Percentiles rank a stretch among this genome's conserved stretches.
These are phyloP conservation scores for Tetraneura akinire DNA, from an alignment of 1,140 invertebrate genomes.

Conservation along the genomic window DNA sequence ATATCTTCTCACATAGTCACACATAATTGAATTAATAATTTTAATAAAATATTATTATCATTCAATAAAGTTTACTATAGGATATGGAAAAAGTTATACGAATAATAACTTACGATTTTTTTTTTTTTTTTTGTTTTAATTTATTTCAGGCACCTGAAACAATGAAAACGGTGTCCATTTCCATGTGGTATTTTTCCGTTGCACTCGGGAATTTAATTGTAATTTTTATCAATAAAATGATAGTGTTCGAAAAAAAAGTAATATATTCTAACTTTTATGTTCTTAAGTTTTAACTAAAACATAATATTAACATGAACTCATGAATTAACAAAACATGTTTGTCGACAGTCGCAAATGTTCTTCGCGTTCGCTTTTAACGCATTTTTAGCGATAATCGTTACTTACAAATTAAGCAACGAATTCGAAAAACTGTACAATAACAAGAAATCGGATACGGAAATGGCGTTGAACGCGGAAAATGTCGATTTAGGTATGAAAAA, in stretches of 20 bases:
- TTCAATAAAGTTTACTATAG: too few species aligned
- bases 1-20: too few species aligned
- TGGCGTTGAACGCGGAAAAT: neutral
- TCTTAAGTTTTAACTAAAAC: neutral
- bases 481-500: neutral
- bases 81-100: too few species aligned
- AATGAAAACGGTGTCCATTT: conserved; percentile 60
- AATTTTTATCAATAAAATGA: conserved; percentile 56
- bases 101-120: too few species aligned
- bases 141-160: conserved; percentile 31
- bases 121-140: too few species aligned
- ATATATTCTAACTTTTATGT: neutral
- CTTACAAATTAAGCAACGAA: neutral
- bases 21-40: too few species aligned
- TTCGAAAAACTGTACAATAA: conserved; percentile 17
- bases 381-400: neutral
- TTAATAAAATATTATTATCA: too few species aligned
- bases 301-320: neutral
- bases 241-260: conserved; percentile 24
- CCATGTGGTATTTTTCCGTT: conserved; percentile 61
- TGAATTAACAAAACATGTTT: neutral
- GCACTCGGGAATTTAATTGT: conserved; percentile 61
- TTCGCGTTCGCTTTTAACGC: conserved; percentile 11
- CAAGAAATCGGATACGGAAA: neutral
- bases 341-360: conserved; percentile 6